A percentile compares a stretch with the other conserved stretches of the same genome.
Conservation (phyloP, 2,888 invertebrate genomes). For the Xestoiulus laeticollis region DNA sequence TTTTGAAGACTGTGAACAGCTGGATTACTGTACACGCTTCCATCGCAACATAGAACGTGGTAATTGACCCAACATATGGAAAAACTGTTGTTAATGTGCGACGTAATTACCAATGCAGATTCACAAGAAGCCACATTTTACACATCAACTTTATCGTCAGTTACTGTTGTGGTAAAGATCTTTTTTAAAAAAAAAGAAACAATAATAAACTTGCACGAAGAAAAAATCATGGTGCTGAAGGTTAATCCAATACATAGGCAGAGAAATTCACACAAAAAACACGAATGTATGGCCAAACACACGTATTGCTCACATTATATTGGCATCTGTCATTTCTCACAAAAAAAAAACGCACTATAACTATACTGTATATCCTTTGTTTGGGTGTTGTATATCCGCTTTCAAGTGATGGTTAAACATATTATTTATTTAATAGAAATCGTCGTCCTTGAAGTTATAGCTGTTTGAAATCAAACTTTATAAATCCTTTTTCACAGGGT, state of each 20-base stretch:
- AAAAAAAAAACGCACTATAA: background rate
- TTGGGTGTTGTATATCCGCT: background rate
- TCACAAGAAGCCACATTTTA: background rate
- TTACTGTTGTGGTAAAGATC: background rate
- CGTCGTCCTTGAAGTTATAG: background rate
- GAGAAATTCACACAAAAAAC: background rate
- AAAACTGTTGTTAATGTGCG: background rate
- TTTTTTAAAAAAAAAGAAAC: background rate
- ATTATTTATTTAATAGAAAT: conserved; percentile 9
- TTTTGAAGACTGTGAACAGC: conserved; percentile 46
- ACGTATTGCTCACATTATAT: conserved; percentile 5
- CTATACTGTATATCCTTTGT: background rate
- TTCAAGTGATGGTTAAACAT: background rate
- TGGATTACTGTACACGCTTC: conserved; percentile 47
- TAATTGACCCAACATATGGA: conserved; percentile 8
- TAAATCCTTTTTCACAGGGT: background rate
- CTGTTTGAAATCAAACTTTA: background rate
- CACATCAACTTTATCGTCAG: background rate
- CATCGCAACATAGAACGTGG: background rate
- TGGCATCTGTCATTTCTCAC: background rate
- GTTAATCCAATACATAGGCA: background rate
- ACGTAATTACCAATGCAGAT: background rate
- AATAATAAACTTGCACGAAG: background rate
- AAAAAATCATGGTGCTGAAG: background rate
- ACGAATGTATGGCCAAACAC: background rate